Percentiles rank a stretch among this genome's conserved stretches.
phyloP scores from a whole-genome alignment of 2,797 vertebrate genomes.

The Platyrinchus mystaceus region DNA sequence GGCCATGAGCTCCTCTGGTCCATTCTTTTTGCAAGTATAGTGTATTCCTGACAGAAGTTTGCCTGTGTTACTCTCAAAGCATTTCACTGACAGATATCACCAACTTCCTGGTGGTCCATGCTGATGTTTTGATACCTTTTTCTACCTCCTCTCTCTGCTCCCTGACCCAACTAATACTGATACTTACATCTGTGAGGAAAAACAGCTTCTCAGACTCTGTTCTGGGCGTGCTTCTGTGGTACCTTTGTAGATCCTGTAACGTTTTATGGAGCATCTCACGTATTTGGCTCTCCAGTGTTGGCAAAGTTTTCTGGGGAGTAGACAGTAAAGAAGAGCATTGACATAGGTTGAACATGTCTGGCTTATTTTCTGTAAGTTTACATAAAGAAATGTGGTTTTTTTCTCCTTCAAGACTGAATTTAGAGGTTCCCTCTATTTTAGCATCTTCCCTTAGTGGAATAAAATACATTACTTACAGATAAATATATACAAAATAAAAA shows the following conservation, averaged over 20 bases:
- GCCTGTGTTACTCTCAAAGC: neutral
- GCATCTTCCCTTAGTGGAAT: neutral
- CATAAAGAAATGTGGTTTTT: neutral
- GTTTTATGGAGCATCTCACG: conserved; percentile 24
- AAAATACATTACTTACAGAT: neutral
- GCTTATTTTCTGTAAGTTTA: neutral
- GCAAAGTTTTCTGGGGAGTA: conserved; percentile 71
- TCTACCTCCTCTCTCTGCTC: neutral
- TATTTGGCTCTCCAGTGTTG: conserved; percentile 62
- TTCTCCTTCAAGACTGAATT: neutral
- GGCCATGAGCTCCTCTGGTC: neutral
- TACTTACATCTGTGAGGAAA: conserved; percentile 71
- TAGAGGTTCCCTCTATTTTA: neutral
- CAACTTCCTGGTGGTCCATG: neutral
- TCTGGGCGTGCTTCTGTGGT: neutral
- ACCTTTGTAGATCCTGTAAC: conserved; percentile 32
- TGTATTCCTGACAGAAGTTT: neutral
- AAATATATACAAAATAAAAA: neutral
- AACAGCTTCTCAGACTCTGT: conserved; percentile 1
- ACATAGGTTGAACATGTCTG: neutral
- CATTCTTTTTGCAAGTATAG: neutral
- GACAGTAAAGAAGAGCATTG: neutral
- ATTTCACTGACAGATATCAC: neutral
- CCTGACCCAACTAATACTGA: neutral
- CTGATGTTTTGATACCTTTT: neutral